Evolutionary conservation across 2,113 vertebrate genomes (phyloP).

Genomic region (Dipodomys merriami): DNA sequence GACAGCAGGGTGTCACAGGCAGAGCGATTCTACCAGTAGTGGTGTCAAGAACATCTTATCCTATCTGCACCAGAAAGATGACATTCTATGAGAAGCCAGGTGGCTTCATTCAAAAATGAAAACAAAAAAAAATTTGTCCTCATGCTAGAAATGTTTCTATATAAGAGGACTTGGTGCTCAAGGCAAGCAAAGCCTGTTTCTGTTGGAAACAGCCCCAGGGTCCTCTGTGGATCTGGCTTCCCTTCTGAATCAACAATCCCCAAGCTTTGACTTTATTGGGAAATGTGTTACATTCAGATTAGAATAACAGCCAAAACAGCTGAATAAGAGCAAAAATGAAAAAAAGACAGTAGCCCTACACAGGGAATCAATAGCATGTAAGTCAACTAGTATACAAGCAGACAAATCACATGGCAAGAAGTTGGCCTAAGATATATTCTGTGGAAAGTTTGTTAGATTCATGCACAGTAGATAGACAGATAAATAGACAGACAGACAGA

Average conservation of each 20-base stretch:
- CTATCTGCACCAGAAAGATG: neutral
- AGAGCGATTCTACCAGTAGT: neutral
- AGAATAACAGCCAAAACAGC: conserved; percentile 63
- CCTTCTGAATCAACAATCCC: neutral
- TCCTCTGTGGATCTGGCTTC: neutral
- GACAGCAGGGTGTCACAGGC: neutral
- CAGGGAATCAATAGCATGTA: neutral
- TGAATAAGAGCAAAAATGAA: conserved; percentile 51
- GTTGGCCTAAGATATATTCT: too few species aligned
- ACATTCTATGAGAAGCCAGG: neutral
- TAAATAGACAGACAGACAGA: too few species aligned
- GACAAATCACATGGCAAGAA: too few species aligned
- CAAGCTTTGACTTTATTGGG: conserved; percentile 47
- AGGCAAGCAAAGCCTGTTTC: neutral
- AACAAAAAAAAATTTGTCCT: neutral
- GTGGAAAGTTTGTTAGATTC: too few species aligned
- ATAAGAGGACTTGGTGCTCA: rapidly evolving
- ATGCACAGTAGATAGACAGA: too few species aligned
- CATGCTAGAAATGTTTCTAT: neutral
- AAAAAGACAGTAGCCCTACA: conserved; percentile 31
- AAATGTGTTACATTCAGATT: conserved; percentile 64
- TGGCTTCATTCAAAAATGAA: neutral
- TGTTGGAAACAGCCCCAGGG: neutral
- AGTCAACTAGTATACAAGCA: neutral
- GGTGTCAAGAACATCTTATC: neutral